phyloP scores from a whole-genome alignment of 2,797 vertebrate species.

The Hemibagrus guttatus region DNA sequence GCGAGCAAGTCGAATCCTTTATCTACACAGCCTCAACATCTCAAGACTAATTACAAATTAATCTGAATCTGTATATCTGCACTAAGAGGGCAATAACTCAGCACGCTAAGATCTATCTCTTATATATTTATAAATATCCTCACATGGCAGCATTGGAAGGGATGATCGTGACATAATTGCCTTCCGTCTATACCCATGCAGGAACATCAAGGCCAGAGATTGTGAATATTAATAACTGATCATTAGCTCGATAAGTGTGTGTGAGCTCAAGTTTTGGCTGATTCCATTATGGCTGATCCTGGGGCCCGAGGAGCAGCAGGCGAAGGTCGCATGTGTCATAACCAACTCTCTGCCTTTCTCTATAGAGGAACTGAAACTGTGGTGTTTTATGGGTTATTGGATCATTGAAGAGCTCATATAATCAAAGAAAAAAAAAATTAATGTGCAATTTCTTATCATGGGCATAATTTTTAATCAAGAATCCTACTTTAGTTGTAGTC shows the following conservation, averaged over 20 bases:
- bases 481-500: not conserved
- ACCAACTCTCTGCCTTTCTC: conserved; percentile 5
- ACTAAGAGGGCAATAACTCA: conserved; percentile 77
- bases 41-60: conserved; percentile 88
- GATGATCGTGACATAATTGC: conserved; percentile 78
- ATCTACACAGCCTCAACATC: conserved; percentile 84
- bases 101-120: conserved; percentile 77
- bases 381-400: not conserved
- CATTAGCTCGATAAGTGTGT: conserved; percentile 74
- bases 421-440: not conserved
- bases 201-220: conserved; percentile 76
- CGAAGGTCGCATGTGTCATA: conserved; percentile 67
- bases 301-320: conserved; percentile 50
- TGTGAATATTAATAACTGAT: conserved; percentile 82
- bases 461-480: not conserved
- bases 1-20: conserved; percentile 79
- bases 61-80: conserved; percentile 84
- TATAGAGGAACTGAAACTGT: not conserved
- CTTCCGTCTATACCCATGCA: conserved; percentile 73
- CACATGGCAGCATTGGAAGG: conserved; percentile 62
- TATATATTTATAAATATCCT: conserved; percentile 79
- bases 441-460: not conserved
- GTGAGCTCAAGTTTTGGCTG: conserved; percentile 66
- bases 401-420: not conserved
- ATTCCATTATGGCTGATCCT: conserved; percentile 64